phyloP scores from a whole-genome alignment of 2,797 vertebrate species.

The Peromyscus melanophrys region DNA sequence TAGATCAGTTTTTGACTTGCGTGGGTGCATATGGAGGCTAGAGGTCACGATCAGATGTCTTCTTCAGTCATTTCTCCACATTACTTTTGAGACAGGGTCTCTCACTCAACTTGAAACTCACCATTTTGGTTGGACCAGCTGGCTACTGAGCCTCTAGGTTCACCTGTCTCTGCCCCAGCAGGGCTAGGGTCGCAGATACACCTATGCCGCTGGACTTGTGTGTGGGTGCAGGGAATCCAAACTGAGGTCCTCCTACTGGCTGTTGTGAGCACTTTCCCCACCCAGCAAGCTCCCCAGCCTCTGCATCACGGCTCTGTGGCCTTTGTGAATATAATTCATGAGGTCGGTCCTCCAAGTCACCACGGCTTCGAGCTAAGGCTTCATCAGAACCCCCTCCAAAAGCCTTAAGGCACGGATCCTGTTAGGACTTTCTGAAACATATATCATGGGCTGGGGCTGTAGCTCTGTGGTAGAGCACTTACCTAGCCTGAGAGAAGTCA shows the following conservation, averaged over 20 bases:
- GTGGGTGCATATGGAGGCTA: not conserved
- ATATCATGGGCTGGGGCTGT: not conserved
- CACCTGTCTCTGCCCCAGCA: not conserved
- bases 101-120: not conserved
- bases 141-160: not conserved
- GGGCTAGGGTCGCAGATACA: not conserved
- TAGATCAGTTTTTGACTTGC: not conserved
- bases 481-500: not conserved
- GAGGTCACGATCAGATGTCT: not conserved
- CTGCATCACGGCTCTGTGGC: not conserved
- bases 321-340: not conserved
- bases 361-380: not conserved
- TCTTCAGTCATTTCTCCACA: not conserved
- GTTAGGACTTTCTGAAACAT: not conserved
- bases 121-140: not conserved
- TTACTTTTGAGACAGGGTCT: too few species aligned
- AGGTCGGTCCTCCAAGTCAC: not conserved
- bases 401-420: not conserved
- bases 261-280: not conserved
- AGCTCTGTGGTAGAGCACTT: not conserved
- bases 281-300: not conserved
- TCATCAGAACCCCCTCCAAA: not conserved
- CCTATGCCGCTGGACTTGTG: not conserved
- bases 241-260: not conserved
- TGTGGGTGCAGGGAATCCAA: not conserved